Conservation (phyloP, 2,888 invertebrate species). For the Epiperipatus broadwayi region DNA sequence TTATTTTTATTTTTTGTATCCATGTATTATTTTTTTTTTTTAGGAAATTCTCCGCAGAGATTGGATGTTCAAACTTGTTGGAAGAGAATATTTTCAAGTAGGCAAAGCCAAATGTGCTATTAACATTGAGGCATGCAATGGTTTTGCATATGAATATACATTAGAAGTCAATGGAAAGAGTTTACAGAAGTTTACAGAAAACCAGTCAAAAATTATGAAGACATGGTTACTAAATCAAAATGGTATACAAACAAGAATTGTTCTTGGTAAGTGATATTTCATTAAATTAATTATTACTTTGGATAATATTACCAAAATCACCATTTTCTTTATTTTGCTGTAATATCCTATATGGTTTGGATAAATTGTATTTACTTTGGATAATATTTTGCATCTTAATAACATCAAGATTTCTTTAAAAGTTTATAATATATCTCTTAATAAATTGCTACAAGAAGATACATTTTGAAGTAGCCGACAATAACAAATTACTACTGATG, state of each 20-base stretch:
- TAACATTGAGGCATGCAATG: slow-evolving; percentile 39
- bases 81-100: slow-evolving; percentile 54
- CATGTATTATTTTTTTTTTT: slow-evolving; percentile 17
- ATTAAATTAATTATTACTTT: background rate
- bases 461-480: slow-evolving; percentile 1
- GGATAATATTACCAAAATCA: background rate
- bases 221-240: slow-evolving; percentile 45
- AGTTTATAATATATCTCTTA: too few relatives aligned
- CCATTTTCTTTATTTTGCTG: background rate
- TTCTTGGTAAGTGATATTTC: slow-evolving; percentile 41
- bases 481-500: too few relatives aligned
- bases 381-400: too few relatives aligned
- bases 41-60: slow-evolving; percentile 54
- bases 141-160: slow-evolving; percentile 60
- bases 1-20: slow-evolving; percentile 10
- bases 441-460: background rate
- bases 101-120: slow-evolving; percentile 37
- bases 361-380: too few relatives aligned
- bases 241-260: slow-evolving; percentile 37
- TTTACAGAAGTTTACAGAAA: slow-evolving; percentile 56
- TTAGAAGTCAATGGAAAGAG: slow-evolving; percentile 62
- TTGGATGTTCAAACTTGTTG: slow-evolving; percentile 83
- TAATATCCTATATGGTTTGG: too few relatives aligned
- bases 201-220: slow-evolving; percentile 50
- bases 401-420: too few relatives aligned